Evolutionary conservation across 92 coral and sea anemone species (phyloP).

Genomic region (Plumapathes pennacea): DNA sequence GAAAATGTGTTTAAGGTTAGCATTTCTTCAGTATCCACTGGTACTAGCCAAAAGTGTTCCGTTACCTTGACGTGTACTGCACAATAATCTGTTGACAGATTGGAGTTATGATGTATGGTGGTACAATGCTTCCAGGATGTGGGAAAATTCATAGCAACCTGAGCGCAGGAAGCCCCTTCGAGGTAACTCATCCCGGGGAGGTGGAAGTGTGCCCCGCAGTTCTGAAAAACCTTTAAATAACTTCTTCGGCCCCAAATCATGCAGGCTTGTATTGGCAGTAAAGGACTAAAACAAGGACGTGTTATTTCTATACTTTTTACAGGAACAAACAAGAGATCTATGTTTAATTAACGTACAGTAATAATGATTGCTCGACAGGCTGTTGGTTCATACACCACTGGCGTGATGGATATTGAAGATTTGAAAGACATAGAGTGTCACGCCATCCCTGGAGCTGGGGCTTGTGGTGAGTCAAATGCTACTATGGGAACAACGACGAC

Average conservation of each 20-base stretch:
- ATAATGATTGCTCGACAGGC: constrained; percentile 58
- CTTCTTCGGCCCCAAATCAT: not conserved
- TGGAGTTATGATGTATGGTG: constrained; percentile 78
- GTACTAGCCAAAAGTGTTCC: no score
- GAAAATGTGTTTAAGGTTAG: no score
- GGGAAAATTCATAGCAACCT: constrained; percentile 60
- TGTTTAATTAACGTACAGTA: no score
- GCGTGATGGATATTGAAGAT: constrained; percentile 81
- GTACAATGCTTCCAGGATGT: constrained; percentile 87
- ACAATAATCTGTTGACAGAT: constrained; percentile 34
- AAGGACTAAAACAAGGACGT: no score
- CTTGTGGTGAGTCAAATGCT: constrained; percentile 77
- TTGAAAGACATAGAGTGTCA: constrained; percentile 78
- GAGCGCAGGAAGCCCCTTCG: constrained; percentile 85
- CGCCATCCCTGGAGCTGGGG: constrained; percentile 75
- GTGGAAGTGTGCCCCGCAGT: no score
- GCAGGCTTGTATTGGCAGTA: no score
- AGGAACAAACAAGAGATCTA: no score
- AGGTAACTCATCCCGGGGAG: constrained; percentile 27
- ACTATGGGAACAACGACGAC: no score
- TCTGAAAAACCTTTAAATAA: not conserved
- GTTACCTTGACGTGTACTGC: no score
- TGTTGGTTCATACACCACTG: constrained; percentile 71
- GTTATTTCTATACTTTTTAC: no score
- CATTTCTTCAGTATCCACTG: no score